Conservation (phyloP, 2,113 vertebrate species). For the Galbula dea region DNA sequence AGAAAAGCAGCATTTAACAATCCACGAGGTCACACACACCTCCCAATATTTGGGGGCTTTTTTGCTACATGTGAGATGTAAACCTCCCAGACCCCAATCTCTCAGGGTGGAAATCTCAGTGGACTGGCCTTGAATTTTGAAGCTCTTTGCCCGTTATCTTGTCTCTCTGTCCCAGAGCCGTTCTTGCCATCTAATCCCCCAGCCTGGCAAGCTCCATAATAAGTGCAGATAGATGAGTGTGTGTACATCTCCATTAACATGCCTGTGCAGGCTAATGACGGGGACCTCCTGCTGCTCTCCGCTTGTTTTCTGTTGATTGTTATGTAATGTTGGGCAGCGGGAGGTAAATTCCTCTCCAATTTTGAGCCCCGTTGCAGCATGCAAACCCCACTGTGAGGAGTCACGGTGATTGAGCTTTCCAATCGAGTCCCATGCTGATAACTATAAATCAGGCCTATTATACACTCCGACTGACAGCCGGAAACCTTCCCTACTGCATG, state of each 20-base stretch:
- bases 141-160: neutral
- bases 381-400: constrained; percentile 78
- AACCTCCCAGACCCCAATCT: neutral
- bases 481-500: constrained; percentile 51
- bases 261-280: constrained; percentile 70
- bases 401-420: constrained; percentile 79
- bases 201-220: constrained; percentile 54
- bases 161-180: neutral
- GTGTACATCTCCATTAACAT: constrained; percentile 67
- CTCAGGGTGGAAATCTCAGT: neutral
- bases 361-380: constrained; percentile 78
- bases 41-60: fast-evolving
- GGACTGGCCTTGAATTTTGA: neutral
- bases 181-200: neutral
- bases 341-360: constrained; percentile 86
- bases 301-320: constrained; percentile 85
- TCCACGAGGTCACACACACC: fast-evolving
- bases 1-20: neutral
- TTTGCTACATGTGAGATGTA: fast-evolving
- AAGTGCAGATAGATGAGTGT: constrained; percentile 61
- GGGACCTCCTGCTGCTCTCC: constrained; percentile 75
- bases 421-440: constrained; percentile 80
- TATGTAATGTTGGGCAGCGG: constrained; percentile 83
- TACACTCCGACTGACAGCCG: constrained; percentile 53
- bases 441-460: constrained; percentile 82